A percentile compares a stretch with the other conserved stretches of the same genome.
phyloP scores from a whole-genome alignment of 2,888 invertebrate genomes.

The Drosophila greeni region DNA sequence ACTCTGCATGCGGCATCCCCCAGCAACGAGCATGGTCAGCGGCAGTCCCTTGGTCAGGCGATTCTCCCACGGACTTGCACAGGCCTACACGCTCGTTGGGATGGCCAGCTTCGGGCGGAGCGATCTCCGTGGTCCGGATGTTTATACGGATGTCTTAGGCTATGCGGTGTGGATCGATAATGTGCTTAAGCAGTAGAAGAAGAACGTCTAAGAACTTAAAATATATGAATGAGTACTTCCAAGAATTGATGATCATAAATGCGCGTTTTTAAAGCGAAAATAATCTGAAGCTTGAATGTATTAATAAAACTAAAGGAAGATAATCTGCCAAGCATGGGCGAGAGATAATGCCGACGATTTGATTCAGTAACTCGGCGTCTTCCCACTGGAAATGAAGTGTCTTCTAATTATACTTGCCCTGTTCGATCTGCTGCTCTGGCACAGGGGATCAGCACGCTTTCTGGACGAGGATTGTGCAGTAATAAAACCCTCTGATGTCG shows the following conservation, averaged over 20 bases:
- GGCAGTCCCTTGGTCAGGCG: slow-evolving; percentile 9
- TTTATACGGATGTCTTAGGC: slow-evolving; percentile 3
- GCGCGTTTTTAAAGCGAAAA: background rate
- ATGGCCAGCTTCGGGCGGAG: slow-evolving; percentile 3
- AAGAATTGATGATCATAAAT: background rate
- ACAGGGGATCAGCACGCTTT: background rate
- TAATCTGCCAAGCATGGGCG: too few relatives aligned
- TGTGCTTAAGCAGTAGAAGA: too few relatives aligned
- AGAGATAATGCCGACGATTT: background rate
- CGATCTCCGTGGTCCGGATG: background rate
- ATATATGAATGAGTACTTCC: background rate
- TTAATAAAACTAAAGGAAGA: background rate
- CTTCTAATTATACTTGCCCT: background rate
- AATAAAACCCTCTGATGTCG: background rate
- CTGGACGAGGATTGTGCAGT: background rate
- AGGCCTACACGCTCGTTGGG: background rate
- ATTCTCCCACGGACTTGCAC: background rate
- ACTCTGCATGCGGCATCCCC: background rate
- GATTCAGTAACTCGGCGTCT: background rate
- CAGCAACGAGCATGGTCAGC: background rate
- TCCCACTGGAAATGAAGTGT: background rate
- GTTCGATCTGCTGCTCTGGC: background rate
- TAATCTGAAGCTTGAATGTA: background rate
- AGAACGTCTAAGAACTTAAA: background rate
- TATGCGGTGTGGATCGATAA: background rate